Evolutionary conservation across 2,797 vertebrate species (phyloP).

Genomic region (Trichosurus vulpecula): DNA sequence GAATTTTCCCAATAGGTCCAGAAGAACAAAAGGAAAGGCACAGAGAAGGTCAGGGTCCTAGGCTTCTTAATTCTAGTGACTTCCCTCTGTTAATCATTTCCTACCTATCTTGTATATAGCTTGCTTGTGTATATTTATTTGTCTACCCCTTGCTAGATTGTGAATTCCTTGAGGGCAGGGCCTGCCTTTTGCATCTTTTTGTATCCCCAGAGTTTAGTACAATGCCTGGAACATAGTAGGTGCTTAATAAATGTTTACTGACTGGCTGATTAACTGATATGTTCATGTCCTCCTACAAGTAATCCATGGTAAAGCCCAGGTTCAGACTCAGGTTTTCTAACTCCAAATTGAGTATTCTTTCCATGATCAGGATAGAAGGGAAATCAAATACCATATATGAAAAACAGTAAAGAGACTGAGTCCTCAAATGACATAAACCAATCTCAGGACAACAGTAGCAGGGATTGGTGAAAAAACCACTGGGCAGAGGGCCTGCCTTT

Average conservation of each 20-base stretch:
- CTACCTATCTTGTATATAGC: neutral
- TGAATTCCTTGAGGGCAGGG: neutral
- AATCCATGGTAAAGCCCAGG: neutral
- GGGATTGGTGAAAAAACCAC: neutral
- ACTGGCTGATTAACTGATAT: neutral
- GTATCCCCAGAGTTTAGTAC: neutral
- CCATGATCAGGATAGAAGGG: neutral
- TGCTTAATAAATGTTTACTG: neutral
- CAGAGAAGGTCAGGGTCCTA: neutral
- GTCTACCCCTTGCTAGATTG: neutral
- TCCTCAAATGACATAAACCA: neutral
- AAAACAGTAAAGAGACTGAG: neutral
- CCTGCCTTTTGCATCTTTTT: neutral
- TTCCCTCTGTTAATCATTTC: neutral
- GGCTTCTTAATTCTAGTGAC: neutral
- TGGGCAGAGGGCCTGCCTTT: neutral
- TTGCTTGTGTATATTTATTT: neutral
- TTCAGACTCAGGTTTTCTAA: neutral
- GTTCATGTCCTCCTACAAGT: neutral
- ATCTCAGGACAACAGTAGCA: neutral
- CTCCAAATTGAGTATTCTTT: neutral
- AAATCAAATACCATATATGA: neutral
- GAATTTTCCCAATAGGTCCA: neutral
- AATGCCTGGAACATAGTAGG: neutral
- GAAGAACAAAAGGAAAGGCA: neutral